phyloP scores from a whole-genome alignment of 2,113 vertebrate genomes.

The Strigops habroptila region DNA sequence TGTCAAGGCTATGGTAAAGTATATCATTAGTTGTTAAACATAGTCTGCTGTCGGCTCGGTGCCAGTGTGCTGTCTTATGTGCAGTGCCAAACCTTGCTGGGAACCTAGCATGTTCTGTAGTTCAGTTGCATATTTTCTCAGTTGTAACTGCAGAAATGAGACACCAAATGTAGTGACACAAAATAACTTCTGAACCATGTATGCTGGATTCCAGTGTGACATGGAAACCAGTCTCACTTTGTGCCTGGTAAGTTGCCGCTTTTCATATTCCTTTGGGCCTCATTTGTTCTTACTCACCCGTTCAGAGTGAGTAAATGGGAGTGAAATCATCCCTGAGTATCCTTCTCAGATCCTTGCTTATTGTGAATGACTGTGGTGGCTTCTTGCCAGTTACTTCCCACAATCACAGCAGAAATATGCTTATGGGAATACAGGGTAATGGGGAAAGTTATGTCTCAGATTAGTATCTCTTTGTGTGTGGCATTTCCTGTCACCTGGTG shows the following conservation, averaged over 20 bases:
- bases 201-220: not conserved
- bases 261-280: not conserved
- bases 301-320: not conserved
- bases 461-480: not conserved
- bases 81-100: constrained; percentile 52
- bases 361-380: not conserved
- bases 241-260: rapidly evolving
- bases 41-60: constrained; percentile 40
- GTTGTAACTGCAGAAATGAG: constrained; percentile 31
- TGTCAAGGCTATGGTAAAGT: constrained; percentile 66
- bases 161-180: constrained; percentile 5
- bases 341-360: not conserved
- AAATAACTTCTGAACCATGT: not conserved
- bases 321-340: not conserved
- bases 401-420: not conserved
- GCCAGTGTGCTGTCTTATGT: constrained; percentile 14
- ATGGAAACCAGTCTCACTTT: not conserved
- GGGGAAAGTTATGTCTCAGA: not conserved
- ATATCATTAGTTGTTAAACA: constrained; percentile 71
- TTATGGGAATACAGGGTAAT: not conserved
- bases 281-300: not conserved
- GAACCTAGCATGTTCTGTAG: constrained; percentile 10
- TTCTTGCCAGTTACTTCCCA: not conserved
- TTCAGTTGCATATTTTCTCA: constrained; percentile 36
- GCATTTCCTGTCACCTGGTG: not conserved